A percentile compares a stretch with the other conserved stretches of the same genome.
phyloP scores from a whole-genome alignment of 2,113 vertebrate species.

The Hemiscyllium ocellatum region DNA sequence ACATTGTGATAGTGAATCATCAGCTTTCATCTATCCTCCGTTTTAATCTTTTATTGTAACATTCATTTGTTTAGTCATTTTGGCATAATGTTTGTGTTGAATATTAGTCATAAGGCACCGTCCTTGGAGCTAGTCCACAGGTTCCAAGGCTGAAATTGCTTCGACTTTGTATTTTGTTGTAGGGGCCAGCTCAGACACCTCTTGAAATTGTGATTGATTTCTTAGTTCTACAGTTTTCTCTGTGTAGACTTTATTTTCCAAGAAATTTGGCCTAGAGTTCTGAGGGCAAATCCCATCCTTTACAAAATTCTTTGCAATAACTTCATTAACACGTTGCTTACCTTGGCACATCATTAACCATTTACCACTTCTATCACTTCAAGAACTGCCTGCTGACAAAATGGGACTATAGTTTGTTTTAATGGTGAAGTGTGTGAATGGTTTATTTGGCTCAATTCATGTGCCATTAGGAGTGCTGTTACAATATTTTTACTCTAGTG shows the following conservation, averaged over 20 bases:
- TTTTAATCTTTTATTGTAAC: not conserved
- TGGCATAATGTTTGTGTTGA: not conserved
- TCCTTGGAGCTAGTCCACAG: not conserved
- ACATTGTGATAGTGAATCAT: not conserved
- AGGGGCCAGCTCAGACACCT: not conserved
- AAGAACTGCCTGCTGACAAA: not conserved
- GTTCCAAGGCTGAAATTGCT: not conserved
- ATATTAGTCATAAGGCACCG: not conserved
- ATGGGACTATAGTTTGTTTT: not conserved
- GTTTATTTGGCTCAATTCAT: not conserved
- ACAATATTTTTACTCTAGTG: not conserved
- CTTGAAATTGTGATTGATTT: not conserved
- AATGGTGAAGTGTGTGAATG: not conserved
- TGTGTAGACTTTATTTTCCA: not conserved
- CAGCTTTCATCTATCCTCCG: not conserved
- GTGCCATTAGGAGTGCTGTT: not conserved
- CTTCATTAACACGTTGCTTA: not conserved
- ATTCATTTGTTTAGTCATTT: not conserved
- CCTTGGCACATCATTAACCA: not conserved
- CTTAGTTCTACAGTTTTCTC: not conserved
- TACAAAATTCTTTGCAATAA: not conserved
- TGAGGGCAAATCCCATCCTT: not conserved
- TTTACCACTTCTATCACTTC: conserved; percentile 3
- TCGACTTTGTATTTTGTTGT: not conserved
- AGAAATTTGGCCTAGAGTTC: not conserved